Evolutionary conservation across 2,888 invertebrate species (phyloP), one percentile per base, ranked within the genome.

Genomic region (Sphaerophoria taeniata): DNA sequence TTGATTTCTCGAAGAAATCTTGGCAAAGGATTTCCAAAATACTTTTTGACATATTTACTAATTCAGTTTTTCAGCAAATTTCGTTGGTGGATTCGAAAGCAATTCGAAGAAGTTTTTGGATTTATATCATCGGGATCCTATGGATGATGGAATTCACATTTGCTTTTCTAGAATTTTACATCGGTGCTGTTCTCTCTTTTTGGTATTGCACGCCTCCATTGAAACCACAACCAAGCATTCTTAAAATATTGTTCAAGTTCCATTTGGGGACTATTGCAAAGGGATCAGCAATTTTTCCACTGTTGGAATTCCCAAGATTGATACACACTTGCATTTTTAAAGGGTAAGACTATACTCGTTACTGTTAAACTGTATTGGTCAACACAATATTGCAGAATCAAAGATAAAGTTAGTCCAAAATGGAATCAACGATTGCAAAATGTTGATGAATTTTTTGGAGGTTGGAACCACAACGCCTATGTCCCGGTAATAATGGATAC

Each of bases 101-200:
- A 95, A 94, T 97, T 43, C 95, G 96, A 89, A 96, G 97, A 89
- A 96, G 98, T 96, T 97, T 98, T 96, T 98, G 97, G 97, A 95
- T 98, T 88, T 97, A 98, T 90, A 93, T 97, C 14, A 93, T 98
- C 69, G 98, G 97, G 55, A 93, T 98, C 16, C 94, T 99, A 87
- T 99, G 98, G 98, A 95, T 96, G 11, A 95, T 96, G 43, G 98
- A 98, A 93, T 98, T 98, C 90, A 97, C 98, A 88, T 95, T 97
- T 88, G 97, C 97, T 12, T 98, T 98, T 90, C 98, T 98, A 91
- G 97, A 97, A 91, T 97, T 98, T 95, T 96, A 97, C 2, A 95
- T 98, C 83, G 97, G 98, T n/a, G 97, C 98, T 11, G 95, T 98
- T 16, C 97, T 98, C 1, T 97, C 97, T 0, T 95, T 95, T 89